phyloP scores from a whole-genome alignment of 2,797 vertebrate species.

The Phrynocephalus forsythii region DNA sequence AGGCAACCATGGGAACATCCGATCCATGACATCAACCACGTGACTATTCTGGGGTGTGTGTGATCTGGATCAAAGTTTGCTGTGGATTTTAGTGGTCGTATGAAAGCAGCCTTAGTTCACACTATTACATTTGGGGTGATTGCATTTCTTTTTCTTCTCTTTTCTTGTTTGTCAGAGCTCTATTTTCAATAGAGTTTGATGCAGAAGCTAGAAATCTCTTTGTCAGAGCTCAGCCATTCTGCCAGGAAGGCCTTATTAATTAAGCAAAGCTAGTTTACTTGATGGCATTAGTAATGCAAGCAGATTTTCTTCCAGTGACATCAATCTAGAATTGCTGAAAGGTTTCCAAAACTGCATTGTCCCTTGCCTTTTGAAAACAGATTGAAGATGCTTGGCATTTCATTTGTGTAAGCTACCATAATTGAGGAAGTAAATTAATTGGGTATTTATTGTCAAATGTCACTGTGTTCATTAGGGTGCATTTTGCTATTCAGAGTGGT shows the following conservation, averaged over 20 bases:
- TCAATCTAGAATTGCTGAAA: conserved; percentile 1
- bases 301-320: neutral
- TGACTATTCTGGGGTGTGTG: no score
- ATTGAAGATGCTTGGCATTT: neutral
- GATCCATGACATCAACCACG: no score
- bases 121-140: conserved; percentile 11
- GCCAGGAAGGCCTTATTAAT: conserved; percentile 3
- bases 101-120: conserved; percentile 14
- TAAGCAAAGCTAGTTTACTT: conserved; percentile 22
- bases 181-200: neutral
- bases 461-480: neutral
- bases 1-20: no score
- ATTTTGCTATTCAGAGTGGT: neutral
- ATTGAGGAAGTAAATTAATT: neutral
- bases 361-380: neutral
- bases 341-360: conserved; percentile 6
- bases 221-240: neutral
- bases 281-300: neutral
- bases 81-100: no score
- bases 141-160: conserved; percentile 1
- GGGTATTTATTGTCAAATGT: neutral
- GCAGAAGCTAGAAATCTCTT: neutral
- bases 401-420: neutral
- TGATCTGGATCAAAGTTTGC: no score
- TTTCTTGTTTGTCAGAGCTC: conserved; percentile 1